Conservation (phyloP, 2,797 vertebrate species). For the Octomys mimax region DNA sequence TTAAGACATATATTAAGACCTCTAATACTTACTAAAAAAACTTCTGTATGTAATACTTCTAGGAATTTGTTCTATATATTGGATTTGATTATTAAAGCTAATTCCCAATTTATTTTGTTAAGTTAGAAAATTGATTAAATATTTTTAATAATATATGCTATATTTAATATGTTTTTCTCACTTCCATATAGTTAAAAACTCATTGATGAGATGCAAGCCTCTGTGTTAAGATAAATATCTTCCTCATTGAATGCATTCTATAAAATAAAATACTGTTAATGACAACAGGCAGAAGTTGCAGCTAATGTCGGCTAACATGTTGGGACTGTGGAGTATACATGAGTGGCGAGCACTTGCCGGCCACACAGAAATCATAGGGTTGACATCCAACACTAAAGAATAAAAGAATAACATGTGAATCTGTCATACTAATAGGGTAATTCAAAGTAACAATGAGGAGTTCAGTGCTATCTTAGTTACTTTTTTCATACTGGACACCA, state of each 20-base stretch:
- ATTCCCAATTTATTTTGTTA: not conserved
- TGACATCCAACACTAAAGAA: too few relatives aligned
- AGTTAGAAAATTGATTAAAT: constrained; percentile 5
- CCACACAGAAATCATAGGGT: not conserved
- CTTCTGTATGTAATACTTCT: not conserved
- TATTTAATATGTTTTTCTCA: not conserved
- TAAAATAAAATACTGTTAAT: not conserved
- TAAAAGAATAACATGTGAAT: not conserved
- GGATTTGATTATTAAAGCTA: not conserved
- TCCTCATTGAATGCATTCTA: not conserved
- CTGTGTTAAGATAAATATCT: not conserved
- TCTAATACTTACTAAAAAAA: not conserved
- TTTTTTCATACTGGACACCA: too few relatives aligned
- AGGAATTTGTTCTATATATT: not conserved
- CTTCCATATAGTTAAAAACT: not conserved
- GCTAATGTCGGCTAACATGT: not conserved
- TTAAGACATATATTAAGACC: not conserved
- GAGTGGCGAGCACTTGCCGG: not conserved
- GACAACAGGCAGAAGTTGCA: not conserved
- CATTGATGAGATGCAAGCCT: not conserved
- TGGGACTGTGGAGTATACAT: not conserved
- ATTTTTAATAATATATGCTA: not conserved
- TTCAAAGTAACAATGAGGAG: not conserved
- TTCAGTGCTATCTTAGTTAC: not conserved
- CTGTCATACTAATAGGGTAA: not conserved